Percentiles rank a stretch among this genome's conserved stretches.
These are phyloP conservation scores for Periophthalmus magnuspinnatus DNA, from an alignment of 2,797 vertebrate species.

Conservation along the genomic window DNA sequence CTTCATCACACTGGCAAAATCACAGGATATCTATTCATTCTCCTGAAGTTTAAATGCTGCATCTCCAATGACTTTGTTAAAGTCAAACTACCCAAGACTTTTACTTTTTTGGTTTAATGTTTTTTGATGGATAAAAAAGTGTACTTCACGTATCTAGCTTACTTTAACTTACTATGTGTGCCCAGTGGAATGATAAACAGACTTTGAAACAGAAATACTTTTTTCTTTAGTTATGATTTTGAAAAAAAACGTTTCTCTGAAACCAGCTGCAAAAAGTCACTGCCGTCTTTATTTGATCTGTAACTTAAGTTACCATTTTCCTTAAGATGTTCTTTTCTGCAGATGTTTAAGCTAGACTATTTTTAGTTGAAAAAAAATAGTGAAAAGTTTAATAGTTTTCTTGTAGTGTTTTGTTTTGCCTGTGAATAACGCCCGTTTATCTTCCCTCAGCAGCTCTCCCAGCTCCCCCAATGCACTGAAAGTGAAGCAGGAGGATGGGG, in stretches of 20 bases:
- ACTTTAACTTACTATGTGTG: no score
- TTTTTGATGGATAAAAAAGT: no score
- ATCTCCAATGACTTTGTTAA: no score
- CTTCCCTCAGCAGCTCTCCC: conserved; percentile 88
- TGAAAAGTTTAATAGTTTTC: conserved; percentile 15
- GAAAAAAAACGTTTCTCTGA: neutral
- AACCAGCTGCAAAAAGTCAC: conserved; percentile 5
- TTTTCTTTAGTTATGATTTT: neutral
- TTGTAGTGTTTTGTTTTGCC: conserved; percentile 62
- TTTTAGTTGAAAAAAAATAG: neutral
- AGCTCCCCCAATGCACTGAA: conserved; percentile 86
- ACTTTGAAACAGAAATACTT: neutral
- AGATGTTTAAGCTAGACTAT: neutral
- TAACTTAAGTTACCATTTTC: neutral
- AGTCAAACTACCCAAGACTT: no score
- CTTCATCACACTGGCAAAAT: neutral
- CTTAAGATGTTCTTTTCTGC: conserved; percentile 1
- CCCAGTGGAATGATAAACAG: no score
- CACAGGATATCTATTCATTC: no score
- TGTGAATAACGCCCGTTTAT: conserved; percentile 83
- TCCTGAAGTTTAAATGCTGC: no score
- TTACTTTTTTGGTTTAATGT: no score
- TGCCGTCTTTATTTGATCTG: conserved; percentile 5
- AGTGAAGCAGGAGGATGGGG: conserved; percentile 86
- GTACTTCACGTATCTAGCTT: no score